Evolutionary conservation across 2,113 vertebrate species (phyloP).

Genomic region (Acanthochromis polyacanthus): DNA sequence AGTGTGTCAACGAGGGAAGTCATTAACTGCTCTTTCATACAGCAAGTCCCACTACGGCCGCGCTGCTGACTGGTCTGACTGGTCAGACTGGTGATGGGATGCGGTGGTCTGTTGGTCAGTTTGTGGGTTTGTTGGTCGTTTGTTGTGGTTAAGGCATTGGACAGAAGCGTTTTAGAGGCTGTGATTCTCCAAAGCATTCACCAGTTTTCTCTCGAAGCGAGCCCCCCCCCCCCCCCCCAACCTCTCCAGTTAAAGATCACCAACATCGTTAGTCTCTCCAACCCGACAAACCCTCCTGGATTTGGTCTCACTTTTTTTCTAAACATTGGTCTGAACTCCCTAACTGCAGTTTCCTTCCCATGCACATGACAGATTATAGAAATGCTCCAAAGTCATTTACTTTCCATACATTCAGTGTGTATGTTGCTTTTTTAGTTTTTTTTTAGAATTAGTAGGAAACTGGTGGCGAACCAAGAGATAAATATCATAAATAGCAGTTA

Average conservation of each 20-base stretch:
- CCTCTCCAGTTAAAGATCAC: too few relatives aligned
- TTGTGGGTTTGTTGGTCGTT: conserved; percentile 1
- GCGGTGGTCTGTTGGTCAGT: conserved; percentile 13
- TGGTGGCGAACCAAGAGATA: conserved; percentile 74
- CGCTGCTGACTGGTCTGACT: conserved; percentile 21
- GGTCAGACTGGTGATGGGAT: conserved; percentile 36
- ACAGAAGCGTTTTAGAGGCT: conserved; percentile 73
- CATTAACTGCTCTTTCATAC: conserved; percentile 43
- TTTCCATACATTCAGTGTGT: conserved; percentile 81
- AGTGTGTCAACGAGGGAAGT: conserved; percentile 40
- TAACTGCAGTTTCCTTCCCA: conserved; percentile 66
- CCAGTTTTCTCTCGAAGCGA: conserved; percentile 53
- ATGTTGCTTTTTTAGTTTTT: conserved; percentile 28
- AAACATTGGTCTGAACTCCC: conserved; percentile 45
- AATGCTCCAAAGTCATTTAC: conserved; percentile 64
- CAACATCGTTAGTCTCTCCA: conserved; percentile 24
- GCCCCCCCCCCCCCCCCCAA: conserved; percentile 26
- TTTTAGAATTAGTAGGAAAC: conserved; percentile 68
- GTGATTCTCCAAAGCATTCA: conserved; percentile 52
- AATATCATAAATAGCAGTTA: conserved; percentile 79
- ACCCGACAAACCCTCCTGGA: conserved; percentile 14
- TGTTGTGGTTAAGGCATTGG: conserved; percentile 84
- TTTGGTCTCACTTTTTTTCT: conserved; percentile 55
- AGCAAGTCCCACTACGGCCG: conserved; percentile 21
- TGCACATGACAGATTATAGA: conserved; percentile 67